Conservation (phyloP, 2,888 invertebrate genomes). For the Dryococelus australis region DNA sequence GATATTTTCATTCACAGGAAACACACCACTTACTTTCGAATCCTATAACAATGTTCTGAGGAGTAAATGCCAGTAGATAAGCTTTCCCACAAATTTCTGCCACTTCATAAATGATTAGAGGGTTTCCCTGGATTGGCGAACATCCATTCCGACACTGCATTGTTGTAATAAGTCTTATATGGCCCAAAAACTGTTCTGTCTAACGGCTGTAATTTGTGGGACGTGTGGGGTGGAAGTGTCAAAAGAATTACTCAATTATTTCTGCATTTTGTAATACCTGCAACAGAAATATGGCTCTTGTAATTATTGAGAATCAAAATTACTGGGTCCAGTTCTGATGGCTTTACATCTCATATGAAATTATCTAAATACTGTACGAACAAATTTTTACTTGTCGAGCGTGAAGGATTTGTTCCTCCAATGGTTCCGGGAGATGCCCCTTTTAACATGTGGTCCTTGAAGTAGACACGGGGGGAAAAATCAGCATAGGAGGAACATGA, state of each 20-base stretch:
- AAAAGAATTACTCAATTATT: conserved; percentile 51
- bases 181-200: conserved; percentile 40
- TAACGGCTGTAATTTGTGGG: conserved; percentile 53
- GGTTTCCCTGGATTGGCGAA: conserved; percentile 9
- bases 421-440: conserved; percentile 47
- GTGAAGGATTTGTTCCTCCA: conserved; percentile 44
- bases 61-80: conserved; percentile 4
- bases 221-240: conserved; percentile 52
- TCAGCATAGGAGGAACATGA: conserved; percentile 47
- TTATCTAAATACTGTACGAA: conserved; percentile 32
- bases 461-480: conserved; percentile 50
- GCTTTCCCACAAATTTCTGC: background rate
- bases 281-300: conserved; percentile 45
- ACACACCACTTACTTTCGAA: background rate
- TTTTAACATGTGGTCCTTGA: conserved; percentile 47
- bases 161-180: background rate
- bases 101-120: background rate
- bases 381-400: conserved; percentile 32
- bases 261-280: conserved; percentile 46
- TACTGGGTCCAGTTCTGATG: no score
- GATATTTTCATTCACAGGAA: background rate
- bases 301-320: conserved; percentile 45
- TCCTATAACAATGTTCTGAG: background rate
- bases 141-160: background rate
- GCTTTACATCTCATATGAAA: conserved; percentile 44